phyloP scores from a whole-genome alignment of 2,888 invertebrate species.

The Acrobasis consociella region DNA sequence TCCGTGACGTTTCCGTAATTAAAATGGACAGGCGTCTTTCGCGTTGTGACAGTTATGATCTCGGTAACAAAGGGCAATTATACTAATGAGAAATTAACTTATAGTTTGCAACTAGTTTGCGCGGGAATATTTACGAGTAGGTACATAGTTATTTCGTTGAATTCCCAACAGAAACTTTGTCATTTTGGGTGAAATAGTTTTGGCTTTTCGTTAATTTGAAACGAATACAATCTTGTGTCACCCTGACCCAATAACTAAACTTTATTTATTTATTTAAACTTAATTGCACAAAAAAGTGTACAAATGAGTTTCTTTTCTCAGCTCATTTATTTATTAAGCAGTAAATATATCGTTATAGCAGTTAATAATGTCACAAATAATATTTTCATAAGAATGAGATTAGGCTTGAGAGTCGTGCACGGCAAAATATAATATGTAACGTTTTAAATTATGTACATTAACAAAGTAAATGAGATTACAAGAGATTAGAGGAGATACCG shows the following conservation, averaged over 20 bases:
- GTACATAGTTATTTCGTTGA: neutral
- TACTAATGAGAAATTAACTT: conserved; percentile 48
- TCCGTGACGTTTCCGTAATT: conserved; percentile 59
- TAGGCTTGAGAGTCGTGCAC: neutral
- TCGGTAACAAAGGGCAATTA: conserved; percentile 52
- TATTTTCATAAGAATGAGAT: neutral
- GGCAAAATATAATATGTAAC: neutral
- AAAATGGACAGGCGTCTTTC: conserved; percentile 64
- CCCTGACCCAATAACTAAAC: conserved; percentile 48
- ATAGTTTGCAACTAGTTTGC: conserved; percentile 23
- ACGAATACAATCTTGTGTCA: conserved; percentile 9
- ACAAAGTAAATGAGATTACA: conserved; percentile 7
- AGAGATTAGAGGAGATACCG: conserved; percentile 3
- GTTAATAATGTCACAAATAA: neutral
- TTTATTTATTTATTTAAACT: no score
- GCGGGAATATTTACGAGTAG: conserved; percentile 1
- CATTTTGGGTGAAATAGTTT: neutral
- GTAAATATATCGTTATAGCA: neutral
- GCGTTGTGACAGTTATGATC: conserved; percentile 50
- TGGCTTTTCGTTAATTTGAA: conserved; percentile 10
- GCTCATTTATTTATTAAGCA: neutral
- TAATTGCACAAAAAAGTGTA: no score
- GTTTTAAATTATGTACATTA: conserved; percentile 7
- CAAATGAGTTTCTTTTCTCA: no score
- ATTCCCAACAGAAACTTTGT: conserved; percentile 10